Percentiles rank a stretch among this genome's conserved stretches.
phyloP scores from a whole-genome alignment of 1,140 invertebrate genomes.

The Cherax quadricarinatus region DNA sequence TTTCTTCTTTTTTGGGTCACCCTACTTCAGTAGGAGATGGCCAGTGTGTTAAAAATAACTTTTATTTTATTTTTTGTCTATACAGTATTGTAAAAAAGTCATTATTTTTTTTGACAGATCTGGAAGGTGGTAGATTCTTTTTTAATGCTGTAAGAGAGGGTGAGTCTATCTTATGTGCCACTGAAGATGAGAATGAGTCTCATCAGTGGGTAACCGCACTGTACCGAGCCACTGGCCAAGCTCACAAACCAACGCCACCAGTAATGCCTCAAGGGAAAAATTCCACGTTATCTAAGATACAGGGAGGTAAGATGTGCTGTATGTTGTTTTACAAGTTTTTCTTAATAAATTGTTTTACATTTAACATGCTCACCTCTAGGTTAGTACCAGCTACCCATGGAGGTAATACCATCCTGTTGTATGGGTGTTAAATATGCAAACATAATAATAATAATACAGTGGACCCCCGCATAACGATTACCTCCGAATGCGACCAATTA shows the following conservation, averaged over 20 bases:
- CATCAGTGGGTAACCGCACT: slow-evolving; percentile 99
- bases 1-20: no score
- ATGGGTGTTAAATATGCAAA: no score
- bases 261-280: slow-evolving; percentile 87
- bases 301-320: slow-evolving; percentile 82
- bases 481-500: no score
- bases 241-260: slow-evolving; percentile 97
- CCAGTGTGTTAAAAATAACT: no score
- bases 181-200: slow-evolving; percentile 98
- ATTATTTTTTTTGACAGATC: slow-evolving; percentile 78
- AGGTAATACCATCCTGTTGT: no score
- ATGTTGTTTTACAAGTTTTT: neutral
- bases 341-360: no score
- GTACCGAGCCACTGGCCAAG: slow-evolving; percentile 98
- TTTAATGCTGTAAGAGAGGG: slow-evolving; percentile 99
- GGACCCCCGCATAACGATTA: no score
- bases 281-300: slow-evolving; percentile 91
- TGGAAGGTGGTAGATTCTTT: slow-evolving; percentile 93
- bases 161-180: slow-evolving; percentile 97
- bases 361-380: no score
- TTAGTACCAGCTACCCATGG: no score
- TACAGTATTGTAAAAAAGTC: neutral
- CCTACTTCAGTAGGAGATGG: no score
- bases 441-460: neutral
- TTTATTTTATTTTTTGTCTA: neutral